Conservation (phyloP, 1,140 invertebrate species). For the Lordiphosa stackelbergi region DNA sequence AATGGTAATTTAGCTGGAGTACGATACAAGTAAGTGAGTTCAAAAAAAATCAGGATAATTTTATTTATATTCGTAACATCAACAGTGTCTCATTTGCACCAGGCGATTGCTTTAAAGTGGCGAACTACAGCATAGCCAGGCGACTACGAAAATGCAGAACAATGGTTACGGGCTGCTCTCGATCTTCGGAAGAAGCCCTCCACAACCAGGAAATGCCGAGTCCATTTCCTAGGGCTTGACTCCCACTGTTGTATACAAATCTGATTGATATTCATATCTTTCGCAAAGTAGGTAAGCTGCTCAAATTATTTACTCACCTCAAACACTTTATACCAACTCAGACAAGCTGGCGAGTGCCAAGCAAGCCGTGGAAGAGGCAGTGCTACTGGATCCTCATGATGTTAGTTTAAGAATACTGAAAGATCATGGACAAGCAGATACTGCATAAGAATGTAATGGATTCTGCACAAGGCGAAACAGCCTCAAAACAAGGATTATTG, state of each 20-base stretch:
- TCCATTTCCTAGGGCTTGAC: background rate
- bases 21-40: too few species aligned
- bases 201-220: background rate
- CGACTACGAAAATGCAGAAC: background rate
- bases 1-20: too few species aligned
- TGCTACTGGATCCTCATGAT: background rate
- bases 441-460: background rate
- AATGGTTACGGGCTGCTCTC: background rate
- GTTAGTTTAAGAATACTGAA: background rate
- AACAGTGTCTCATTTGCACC: background rate
- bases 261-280: background rate
- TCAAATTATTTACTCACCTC: too few species aligned
- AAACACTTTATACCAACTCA: too few species aligned
- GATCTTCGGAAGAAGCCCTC: too few species aligned
- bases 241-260: background rate
- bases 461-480: background rate
- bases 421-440: background rate
- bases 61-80: background rate
- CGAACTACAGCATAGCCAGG: background rate
- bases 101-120: background rate
- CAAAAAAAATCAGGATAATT: too few species aligned
- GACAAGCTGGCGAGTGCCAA: background rate
- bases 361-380: background rate
- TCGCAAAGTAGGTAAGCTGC: background rate
- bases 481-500: background rate